These are phyloP conservation scores for Morone saxatilis DNA, from an alignment of 2,113 vertebrate species.

Conservation along the genomic window DNA sequence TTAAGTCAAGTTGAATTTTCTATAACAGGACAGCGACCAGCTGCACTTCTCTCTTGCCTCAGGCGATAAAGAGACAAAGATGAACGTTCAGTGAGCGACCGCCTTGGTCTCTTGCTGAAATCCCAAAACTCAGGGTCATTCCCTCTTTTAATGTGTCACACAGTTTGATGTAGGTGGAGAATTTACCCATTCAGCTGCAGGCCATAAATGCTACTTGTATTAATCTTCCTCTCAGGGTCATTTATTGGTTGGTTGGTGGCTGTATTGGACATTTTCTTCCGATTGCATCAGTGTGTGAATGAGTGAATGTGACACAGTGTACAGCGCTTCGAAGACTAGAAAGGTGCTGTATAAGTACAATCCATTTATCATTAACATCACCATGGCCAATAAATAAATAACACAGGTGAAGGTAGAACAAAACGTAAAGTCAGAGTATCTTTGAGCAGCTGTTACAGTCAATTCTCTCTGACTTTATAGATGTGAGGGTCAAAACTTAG, in stretches of 20 bases:
- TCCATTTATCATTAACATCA: too few species aligned
- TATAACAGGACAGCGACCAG: not conserved
- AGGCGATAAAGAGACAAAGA: not conserved
- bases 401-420: not conserved
- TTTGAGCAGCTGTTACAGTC: not conserved
- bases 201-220: not conserved
- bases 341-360: too few species aligned
- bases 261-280: not conserved
- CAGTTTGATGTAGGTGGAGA: not conserved
- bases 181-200: constrained; percentile 4
- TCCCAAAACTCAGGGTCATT: not conserved
- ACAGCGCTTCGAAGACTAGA: too few species aligned
- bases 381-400: not conserved
- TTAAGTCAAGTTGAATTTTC: not conserved
- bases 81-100: not conserved
- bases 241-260: too few species aligned
- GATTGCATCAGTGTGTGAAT: too few species aligned
- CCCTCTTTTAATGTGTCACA: constrained; percentile 13
- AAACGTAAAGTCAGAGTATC: not conserved
- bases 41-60: not conserved
- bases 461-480: not conserved
- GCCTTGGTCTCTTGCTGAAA: not conserved
- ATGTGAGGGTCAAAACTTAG: not conserved
- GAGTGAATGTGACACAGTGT: too few species aligned
- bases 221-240: not conserved